Evolutionary conservation across 1,140 invertebrate species (phyloP), one percentile per base, ranked within the genome.

Genomic region (Neodiprion fabricii): DNA sequence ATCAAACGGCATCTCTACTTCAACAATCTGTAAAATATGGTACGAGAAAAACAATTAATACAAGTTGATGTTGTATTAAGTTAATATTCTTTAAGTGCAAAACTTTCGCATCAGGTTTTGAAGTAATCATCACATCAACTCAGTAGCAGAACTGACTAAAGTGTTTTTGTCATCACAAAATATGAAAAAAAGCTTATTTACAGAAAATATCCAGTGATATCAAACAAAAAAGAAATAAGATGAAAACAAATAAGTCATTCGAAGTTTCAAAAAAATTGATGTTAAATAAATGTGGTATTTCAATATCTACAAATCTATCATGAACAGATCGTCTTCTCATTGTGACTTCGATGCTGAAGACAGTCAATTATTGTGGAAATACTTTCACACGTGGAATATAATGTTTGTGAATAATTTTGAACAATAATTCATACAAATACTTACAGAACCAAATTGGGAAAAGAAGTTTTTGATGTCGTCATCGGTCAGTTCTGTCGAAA

Each of bases 1-100:
- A 84, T 99, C 97, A 84, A 97, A 98, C 72, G 97, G 97, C 93
- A 98, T 96, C 89, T 98, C 97, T 72, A 98, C 92, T 81, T 98
- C 96, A 71, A 96, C 92, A 78, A 99, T 96, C 96, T 97, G 82
- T 23, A 88, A 87, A 81, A 78, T 78, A 40, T 40, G 28, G 28
- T 40, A 40, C 5, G 76, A 83, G 84, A 81, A 75, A 80, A 77
- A 80, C 10, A 69, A 23, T 69, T 1, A 61, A 17, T 61, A 61
- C 11, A 61, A 61, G 53, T 8, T 61, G n/a, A 61, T 76, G 23
- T 70, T 17, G 11, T 70, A 69, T 21, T 48, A 23, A 12, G 12
- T n/a, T 3, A 77, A 50, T 21, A 69, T 49, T 53, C 77, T 74
- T 76, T 70, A 74, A 76, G n/a, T 70, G 71, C 49, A 23, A 76